phyloP scores from a whole-genome alignment of 2,888 invertebrate species.

The Protonemura montana region DNA sequence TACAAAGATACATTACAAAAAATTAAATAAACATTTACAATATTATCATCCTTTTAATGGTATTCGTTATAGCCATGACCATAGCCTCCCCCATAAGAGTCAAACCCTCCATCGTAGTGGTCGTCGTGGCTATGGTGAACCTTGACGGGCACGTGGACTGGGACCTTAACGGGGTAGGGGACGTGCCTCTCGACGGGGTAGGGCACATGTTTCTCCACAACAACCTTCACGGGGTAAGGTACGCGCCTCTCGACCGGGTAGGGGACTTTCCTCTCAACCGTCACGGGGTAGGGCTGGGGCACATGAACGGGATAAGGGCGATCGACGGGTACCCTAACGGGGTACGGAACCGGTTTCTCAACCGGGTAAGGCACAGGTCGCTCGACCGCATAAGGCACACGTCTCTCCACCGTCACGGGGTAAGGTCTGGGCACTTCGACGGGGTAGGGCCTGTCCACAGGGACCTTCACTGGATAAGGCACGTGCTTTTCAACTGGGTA shows the following conservation, averaged over 20 bases:
- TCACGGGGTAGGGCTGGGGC: conserved; percentile 61
- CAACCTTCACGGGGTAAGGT: conserved; percentile 49
- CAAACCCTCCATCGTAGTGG: background rate
- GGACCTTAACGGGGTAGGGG: conserved; percentile 55
- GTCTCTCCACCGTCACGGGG: conserved; percentile 74
- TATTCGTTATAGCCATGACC: background rate
- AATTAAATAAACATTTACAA: conserved; percentile 8
- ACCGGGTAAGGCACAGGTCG: conserved; percentile 80
- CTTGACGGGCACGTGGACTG: conserved; percentile 47
- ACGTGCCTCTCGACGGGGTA: conserved; percentile 72
- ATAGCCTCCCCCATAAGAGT: background rate
- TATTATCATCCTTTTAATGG: background rate
- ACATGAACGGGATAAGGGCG: conserved; percentile 73
- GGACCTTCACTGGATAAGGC: conserved; percentile 77
- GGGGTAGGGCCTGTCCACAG: conserved; percentile 74
- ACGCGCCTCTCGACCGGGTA: conserved; percentile 73
- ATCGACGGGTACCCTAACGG: conserved; percentile 71
- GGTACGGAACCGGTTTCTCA: conserved; percentile 63
- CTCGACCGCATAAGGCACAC: conserved; percentile 77
- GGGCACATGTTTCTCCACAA: conserved; percentile 63
- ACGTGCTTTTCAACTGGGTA: conserved; percentile 61
- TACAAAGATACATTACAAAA: conserved; percentile 24
- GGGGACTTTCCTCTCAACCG: conserved; percentile 72
- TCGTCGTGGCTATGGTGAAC: conserved; percentile 37
- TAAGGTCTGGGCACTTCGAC: conserved; percentile 76